Percentiles rank a stretch among this genome's conserved stretches.
Conservation (phyloP, 1,140 invertebrate species). For the Pollicipes pollicipes region DNA sequence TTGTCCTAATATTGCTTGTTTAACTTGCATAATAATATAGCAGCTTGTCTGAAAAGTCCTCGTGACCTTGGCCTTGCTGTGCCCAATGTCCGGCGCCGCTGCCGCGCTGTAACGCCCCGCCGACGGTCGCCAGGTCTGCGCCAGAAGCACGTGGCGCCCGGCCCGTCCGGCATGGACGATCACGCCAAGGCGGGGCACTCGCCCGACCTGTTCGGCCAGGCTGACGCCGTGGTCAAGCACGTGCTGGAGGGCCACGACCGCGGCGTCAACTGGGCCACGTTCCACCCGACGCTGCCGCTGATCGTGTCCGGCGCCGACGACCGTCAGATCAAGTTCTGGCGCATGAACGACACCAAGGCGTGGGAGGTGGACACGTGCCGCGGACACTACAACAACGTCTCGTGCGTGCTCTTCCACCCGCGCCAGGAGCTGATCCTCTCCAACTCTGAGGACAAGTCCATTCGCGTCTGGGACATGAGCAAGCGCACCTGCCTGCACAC, state of each 20-base stretch:
- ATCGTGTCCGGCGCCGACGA: conserved; percentile 97
- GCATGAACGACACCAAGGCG: conserved; percentile 96
- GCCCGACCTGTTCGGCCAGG: conserved; percentile 90
- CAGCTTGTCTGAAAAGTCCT: no score
- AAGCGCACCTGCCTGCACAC: conserved; percentile 93
- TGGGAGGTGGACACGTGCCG: conserved; percentile 99
- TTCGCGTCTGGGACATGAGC: conserved; percentile 96
- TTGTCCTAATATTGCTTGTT: no score
- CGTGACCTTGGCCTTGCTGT: no score
- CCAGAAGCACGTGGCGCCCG: conserved; percentile 95
- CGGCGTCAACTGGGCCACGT: conserved; percentile 96
- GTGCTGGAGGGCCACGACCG: conserved; percentile 93
- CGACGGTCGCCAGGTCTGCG: conserved; percentile 41
- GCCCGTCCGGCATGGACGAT: conserved; percentile 53
- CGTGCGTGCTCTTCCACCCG: conserved; percentile 93
- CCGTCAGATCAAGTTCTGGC: conserved; percentile 91
- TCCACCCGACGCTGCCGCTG: conserved; percentile 85
- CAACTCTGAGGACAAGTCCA: conserved; percentile 89
- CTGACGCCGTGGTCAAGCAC: conserved; percentile 94
- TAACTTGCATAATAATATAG: no score
- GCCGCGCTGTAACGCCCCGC: no score
- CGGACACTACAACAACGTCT: conserved; percentile 99
- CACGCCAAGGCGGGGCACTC: conserved; percentile 22
- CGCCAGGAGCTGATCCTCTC: conserved; percentile 90
- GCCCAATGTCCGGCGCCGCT: no score